Evolutionary conservation across 2,888 invertebrate genomes (phyloP).

Genomic region (Cantharis rustica): DNA sequence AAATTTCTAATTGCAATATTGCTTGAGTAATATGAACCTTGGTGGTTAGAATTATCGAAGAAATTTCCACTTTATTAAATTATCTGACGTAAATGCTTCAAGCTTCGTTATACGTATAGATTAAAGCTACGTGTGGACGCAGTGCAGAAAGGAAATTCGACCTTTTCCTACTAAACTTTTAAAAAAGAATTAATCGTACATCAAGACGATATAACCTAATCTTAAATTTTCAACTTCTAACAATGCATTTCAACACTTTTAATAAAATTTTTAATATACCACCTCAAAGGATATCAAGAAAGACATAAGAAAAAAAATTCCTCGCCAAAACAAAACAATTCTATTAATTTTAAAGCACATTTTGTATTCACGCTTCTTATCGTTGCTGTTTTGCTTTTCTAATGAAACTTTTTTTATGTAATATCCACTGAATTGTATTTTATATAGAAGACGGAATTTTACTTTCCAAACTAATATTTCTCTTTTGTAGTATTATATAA

Average conservation of each 20-base stretch:
- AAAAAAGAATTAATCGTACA: background rate
- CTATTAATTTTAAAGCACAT: background rate
- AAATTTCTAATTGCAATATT: background rate
- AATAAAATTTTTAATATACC: background rate
- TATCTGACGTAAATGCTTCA: constrained; percentile 21
- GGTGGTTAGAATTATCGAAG: constrained; percentile 21
- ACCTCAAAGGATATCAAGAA: background rate
- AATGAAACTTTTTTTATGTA: background rate
- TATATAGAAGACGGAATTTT: background rate
- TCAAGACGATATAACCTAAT: background rate
- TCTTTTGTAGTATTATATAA: background rate
- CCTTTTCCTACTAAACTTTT: background rate
- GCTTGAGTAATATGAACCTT: background rate
- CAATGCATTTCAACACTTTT: background rate
- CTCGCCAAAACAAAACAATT: background rate
- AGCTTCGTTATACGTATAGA: constrained; percentile 7
- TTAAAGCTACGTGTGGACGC: background rate
- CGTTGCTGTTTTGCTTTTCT: background rate
- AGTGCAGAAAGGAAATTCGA: background rate
- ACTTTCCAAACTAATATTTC: background rate
- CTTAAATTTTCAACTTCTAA: background rate
- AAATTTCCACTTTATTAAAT: constrained; percentile 27
- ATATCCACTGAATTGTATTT: background rate
- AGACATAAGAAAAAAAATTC: background rate
- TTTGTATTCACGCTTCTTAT: background rate